Conservation (phyloP, 2,797 vertebrate genomes). For the Bucorvus abyssinicus region DNA sequence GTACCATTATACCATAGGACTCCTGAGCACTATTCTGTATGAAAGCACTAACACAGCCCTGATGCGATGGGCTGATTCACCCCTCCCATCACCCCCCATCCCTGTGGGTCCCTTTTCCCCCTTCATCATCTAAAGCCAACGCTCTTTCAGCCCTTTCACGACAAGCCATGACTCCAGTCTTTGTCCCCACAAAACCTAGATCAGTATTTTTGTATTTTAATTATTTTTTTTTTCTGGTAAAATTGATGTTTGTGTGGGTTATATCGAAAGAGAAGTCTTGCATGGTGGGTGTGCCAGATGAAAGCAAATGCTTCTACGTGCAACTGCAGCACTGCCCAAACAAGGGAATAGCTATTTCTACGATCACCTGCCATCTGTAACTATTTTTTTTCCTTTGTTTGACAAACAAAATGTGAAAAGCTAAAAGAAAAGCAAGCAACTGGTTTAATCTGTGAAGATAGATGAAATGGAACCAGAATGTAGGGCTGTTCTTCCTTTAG, state of each 20-base stretch:
- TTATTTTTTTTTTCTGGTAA: not conserved
- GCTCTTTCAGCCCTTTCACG: not conserved
- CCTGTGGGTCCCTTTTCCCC: not conserved
- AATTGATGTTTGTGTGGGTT: not conserved
- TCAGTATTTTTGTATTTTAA: not conserved
- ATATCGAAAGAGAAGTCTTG: not conserved
- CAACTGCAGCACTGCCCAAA: not conserved
- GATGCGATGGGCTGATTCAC: not conserved
- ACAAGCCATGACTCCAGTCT: not conserved
- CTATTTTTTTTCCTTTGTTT: not conserved
- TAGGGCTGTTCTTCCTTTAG: not conserved
- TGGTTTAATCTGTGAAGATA: not conserved
- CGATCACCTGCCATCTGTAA: not conserved
- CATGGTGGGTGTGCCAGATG: fast-evolving
- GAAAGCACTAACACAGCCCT: not conserved
- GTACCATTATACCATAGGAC: not conserved
- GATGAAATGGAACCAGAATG: not conserved
- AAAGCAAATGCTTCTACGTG: not conserved
- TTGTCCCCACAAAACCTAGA: not conserved
- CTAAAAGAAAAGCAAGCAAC: not conserved
- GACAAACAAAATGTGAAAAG: not conserved
- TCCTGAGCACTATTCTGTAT: not conserved
- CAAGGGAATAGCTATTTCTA: not conserved
- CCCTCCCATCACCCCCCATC: too few relatives aligned
- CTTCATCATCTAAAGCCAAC: not conserved